Base-by-base conservation (phyloP, 1,140 invertebrate species). In the Anastrepha obliqua region DNA sequence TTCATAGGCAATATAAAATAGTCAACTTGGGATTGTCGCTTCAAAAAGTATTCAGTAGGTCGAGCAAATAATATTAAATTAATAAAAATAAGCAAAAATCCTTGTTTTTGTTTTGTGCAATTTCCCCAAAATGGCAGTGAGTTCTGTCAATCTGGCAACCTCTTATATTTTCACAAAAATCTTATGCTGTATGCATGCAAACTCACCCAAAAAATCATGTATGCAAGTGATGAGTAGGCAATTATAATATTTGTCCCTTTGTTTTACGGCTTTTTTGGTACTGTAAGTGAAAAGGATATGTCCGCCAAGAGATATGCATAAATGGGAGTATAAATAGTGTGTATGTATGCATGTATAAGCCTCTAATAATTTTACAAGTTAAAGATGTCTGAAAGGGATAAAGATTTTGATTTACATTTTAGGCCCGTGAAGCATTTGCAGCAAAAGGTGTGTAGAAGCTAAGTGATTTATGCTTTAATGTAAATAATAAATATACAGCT, bases 231-330 rank as follows among this genome's bases (percentile, higher is more conserved):
- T 81, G 74, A 81, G 47, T 81, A 81, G 74, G 74, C 74, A 81
- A 81, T 81, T 81, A 81, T 81, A 81, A 81, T 81, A 81, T 81
- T 81, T 81, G 74, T 81, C 74, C 74, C 47, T 81, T 81, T 81
- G 51, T 81, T 81, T 81, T 81, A 81, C 55, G 7, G 47, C 74
- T 29, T 81, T 55, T 78, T 81, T 55, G 44, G 74, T 62, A n/a
- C 29, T 7, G n/a, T 13, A 44, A 44, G 8, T 42, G 44, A 47
- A 17, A 74, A 42, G 42, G 70, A 74, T 74, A 74, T 51, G 29
- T 44, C 15, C 70, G 42, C 13, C 39, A 15, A 70, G 39, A 13
- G 2, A 47, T 74, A 74, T 74, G 1, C 11, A 3, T 47, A 17
- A 8, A n/a, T 5, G 60, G 60, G 13, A 62, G 17, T 62, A 62